Conservation (phyloP, 2,888 invertebrate genomes). For the Cryptophagus acutangulus region DNA sequence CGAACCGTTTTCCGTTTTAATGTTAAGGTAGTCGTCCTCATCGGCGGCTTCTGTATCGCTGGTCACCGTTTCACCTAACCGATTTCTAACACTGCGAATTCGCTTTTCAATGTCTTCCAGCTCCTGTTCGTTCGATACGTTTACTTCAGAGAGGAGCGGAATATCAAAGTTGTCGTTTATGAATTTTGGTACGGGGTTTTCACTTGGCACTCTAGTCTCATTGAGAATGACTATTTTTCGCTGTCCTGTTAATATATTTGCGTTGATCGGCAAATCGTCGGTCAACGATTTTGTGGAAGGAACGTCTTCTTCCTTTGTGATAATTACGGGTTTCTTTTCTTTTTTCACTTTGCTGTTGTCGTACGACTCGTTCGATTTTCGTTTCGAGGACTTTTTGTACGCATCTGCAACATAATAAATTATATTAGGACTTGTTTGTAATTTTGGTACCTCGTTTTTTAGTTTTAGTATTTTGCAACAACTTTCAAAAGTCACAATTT, state of each 20-base stretch:
- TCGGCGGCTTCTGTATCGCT: conserved; percentile 26
- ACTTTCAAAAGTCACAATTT: too few relatives aligned
- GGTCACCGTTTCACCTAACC: conserved; percentile 48
- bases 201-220: conserved; percentile 19
- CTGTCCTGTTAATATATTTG: conserved; percentile 40
- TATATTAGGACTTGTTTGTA: conserved; percentile 1
- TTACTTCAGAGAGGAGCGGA: conserved; percentile 49
- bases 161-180: conserved; percentile 49
- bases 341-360: conserved; percentile 45
- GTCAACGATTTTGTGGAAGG: conserved; percentile 40
- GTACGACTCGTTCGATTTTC: conserved; percentile 37
- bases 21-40: conserved; percentile 59
- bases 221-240: conserved; percentile 39
- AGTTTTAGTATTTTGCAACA: too few relatives aligned
- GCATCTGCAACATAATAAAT: conserved; percentile 32
- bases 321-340: conserved; percentile 45
- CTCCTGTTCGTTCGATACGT: conserved; percentile 48
- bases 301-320: conserved; percentile 48
- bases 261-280: conserved; percentile 42
- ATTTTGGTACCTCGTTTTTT: too few relatives aligned
- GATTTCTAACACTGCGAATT: conserved; percentile 54
- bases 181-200: conserved; percentile 17
- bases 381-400: conserved; percentile 45
- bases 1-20: conserved; percentile 50
- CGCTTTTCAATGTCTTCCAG: conserved; percentile 59